phyloP scores from a whole-genome alignment of 1,140 invertebrate species.

The Linepithema humile region DNA sequence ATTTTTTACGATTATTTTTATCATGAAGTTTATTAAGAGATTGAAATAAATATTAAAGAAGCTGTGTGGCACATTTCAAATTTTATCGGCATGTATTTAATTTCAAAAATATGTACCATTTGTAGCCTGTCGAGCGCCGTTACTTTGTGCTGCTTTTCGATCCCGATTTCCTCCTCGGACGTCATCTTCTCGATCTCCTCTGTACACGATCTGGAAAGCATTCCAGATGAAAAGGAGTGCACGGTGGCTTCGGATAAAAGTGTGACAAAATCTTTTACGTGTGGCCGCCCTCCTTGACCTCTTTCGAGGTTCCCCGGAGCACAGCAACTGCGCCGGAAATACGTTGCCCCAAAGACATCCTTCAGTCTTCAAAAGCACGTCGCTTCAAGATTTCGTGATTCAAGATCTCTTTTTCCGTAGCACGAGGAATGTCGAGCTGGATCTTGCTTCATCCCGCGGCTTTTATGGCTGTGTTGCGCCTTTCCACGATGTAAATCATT shows the following conservation, averaged over 20 bases:
- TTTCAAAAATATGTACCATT: slow-evolving; percentile 56
- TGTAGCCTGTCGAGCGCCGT: slow-evolving; percentile 73
- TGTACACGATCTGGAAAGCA: slow-evolving; percentile 70
- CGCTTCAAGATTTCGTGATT: slow-evolving; percentile 50
- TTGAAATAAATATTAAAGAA: neutral
- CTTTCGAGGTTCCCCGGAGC: slow-evolving; percentile 61
- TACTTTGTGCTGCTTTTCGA: slow-evolving; percentile 47
- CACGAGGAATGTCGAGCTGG: slow-evolving; percentile 31
- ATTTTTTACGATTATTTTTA: neutral
- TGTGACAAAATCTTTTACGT: slow-evolving; percentile 59
- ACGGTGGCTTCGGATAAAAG: slow-evolving; percentile 33
- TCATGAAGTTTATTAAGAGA: neutral
- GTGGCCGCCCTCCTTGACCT: slow-evolving; percentile 56
- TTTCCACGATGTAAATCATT: slow-evolving; percentile 5
- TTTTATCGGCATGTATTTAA: neutral
- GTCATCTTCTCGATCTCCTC: slow-evolving; percentile 79
- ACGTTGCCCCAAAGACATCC: slow-evolving; percentile 73
- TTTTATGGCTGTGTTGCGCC: slow-evolving; percentile 3
- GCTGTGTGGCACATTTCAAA: neutral
- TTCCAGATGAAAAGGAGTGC: slow-evolving; percentile 46
- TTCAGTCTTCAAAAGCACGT: slow-evolving; percentile 2
- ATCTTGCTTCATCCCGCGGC: slow-evolving; percentile 58
- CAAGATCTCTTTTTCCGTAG: slow-evolving; percentile 29
- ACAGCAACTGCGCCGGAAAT: slow-evolving; percentile 70
- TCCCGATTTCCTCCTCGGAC: slow-evolving; percentile 73